Base-by-base conservation (phyloP, 2,888 invertebrate species). In the Emmelina monodactyla region DNA sequence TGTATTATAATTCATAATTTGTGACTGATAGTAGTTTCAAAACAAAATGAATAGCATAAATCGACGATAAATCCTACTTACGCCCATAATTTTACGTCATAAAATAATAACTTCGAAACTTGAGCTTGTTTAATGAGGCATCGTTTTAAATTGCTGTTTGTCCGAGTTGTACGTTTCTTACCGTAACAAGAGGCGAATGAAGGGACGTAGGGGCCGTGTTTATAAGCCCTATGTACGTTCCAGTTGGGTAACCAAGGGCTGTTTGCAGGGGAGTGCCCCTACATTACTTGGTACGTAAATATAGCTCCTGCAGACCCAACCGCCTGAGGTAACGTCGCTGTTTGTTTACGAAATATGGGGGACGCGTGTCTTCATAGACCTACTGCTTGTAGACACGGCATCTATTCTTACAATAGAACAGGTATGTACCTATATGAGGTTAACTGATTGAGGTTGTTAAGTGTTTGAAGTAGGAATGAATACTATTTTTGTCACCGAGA, bases 61-160 rank as follows among this genome's bases (percentile, higher is more conserved):
- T n/a, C n/a, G n/a, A n/a, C n/a, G n/a, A n/a, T n/a, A n/a, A n/a
- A n/a, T n/a, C n/a, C n/a, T n/a, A n/a, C n/a, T n/a, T n/a, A n/a
- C n/a, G n/a, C n/a, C n/a, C n/a, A 51, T 65, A 64, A 63, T 61
- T 65, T 63, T 61, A 58, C 55, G 54, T 59, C 56, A 60, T 60
- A 60, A 61, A 63, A 60, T 61, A 62, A 63, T 65, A 60, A 66
- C 56, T 49, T 58, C 54, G 49, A 55, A 55, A 60, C 45, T 58
- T 64, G 61, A 61, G 55, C 56, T 59, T 46, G 57, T 53, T 68
- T 62, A 66, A 65, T 65, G 63, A 66, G 64, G 61, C 62, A 57
- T 58, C 55, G 45, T 50, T 50, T 51, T 47, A 55, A 60, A 62
- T 64, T 60, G 53, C 55, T 45, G 46, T 47, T 50, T 51, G 52